Percentiles rank a stretch among this genome's conserved stretches.
Conservation (phyloP, 2,113 vertebrate species). For the Phylloscopus trochiloides region DNA sequence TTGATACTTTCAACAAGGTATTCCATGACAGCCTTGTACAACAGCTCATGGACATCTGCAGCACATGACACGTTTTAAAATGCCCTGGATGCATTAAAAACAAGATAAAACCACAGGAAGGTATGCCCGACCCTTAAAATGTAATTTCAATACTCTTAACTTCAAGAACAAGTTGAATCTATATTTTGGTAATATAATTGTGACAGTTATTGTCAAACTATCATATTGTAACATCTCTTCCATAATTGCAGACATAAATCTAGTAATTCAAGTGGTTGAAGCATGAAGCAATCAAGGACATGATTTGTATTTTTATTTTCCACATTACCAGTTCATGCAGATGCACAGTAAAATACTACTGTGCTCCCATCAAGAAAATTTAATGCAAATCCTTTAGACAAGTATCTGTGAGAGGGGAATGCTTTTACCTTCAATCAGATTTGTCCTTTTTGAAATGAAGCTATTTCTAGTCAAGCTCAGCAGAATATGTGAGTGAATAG, state of each 20-base stretch:
- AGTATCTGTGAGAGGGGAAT: conserved; percentile 37
- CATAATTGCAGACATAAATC: conserved; percentile 51
- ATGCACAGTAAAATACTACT: conserved; percentile 32
- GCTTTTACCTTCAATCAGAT: conserved; percentile 64
- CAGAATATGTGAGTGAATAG: conserved; percentile 57
- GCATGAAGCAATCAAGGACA: conserved; percentile 57
- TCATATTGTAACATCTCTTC: conserved; percentile 45
- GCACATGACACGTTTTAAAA: background rate
- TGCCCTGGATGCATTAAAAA: background rate
- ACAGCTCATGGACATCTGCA: background rate
- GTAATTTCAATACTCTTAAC: conserved; percentile 28
- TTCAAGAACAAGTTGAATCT: conserved; percentile 46
- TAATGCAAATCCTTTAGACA: conserved; percentile 46
- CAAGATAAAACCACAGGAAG: conserved; percentile 11
- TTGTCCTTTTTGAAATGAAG: conserved; percentile 65
- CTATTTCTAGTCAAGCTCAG: conserved; percentile 67
- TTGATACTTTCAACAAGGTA: background rate
- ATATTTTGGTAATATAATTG: conserved; percentile 34
- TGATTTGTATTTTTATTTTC: conserved; percentile 62
- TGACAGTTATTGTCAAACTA: conserved; percentile 45
- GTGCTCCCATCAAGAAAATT: conserved; percentile 38
- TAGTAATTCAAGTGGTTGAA: conserved; percentile 39
- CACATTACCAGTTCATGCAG: conserved; percentile 39
- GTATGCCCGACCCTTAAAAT: background rate
- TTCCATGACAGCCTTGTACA: background rate